Percentiles rank a stretch among this genome's conserved stretches.
phyloP scores from a whole-genome alignment of 1,140 invertebrate species.

The Hyphantria cunea region DNA sequence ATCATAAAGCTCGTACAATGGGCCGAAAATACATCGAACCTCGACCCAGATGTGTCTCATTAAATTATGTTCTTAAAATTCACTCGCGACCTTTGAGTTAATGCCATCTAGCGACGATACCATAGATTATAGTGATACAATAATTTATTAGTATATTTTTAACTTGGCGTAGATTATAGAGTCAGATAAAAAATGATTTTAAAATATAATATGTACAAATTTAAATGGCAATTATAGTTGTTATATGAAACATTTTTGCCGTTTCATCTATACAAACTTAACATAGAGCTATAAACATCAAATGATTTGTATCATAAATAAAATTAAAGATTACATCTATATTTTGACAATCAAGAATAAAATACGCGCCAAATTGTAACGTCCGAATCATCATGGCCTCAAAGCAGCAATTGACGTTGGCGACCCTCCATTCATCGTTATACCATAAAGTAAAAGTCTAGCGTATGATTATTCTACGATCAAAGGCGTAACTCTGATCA shows the following conservation, averaged over 20 bases:
- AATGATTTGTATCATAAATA: not conserved
- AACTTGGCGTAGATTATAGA: no score
- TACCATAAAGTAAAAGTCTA: not conserved
- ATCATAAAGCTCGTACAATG: conserved; percentile 56
- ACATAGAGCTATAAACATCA: not conserved
- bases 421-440: not conserved
- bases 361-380: conserved; percentile 12
- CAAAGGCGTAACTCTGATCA: not conserved
- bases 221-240: no score
- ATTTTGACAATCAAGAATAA: conserved; percentile 1
- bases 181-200: no score
- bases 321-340: not conserved
- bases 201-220: no score
- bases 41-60: conserved; percentile 60
- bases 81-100: conserved; percentile 17
- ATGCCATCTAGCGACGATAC: conserved; percentile 14
- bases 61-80: conserved; percentile 12
- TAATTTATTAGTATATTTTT: no score
- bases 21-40: conserved; percentile 64
- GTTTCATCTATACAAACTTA: no score
- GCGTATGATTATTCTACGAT: not conserved
- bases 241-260: no score
- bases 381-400: not conserved
- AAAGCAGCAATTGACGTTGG: not conserved
- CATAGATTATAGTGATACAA: not conserved